Evolutionary conservation across 2,888 invertebrate genomes (phyloP), one percentile per base, ranked within the genome.

Genomic region (Apamea epomidion): DNA sequence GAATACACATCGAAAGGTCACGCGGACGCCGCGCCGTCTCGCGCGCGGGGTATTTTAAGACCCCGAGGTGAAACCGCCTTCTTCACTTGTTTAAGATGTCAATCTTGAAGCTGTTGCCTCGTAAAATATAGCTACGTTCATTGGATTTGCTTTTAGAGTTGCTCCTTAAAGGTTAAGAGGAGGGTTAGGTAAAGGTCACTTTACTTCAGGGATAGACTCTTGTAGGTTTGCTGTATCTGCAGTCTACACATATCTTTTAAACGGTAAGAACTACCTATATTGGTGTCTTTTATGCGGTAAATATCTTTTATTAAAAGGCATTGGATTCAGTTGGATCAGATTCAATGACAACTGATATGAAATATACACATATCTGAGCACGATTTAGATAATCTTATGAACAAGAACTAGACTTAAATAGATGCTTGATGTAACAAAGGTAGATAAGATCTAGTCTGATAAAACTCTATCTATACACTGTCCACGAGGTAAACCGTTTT

Each of bases 1-100:
- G 80, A 87, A 88, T 86, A 80, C 37, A 65, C 72, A 83, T 80
- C 16, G 71, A 82, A 90, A 92, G 93, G 91, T 90, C 91, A 86
- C 8, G 14, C 78, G 84, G 89, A 85, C 92, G 92, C 92, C 92
- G 90, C 77, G 92, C 92, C 32, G 92, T 92, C 92, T 91, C 90
- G 60, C 18, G 54, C 14, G 48, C 8, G 7, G n/a, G 16, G 58
- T 90, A 90, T 89, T 87, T 86, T 76, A 62, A 80, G 74, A 84
- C 76, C 80, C 75, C 69, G 70, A n/a, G 21, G 74, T 37, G 18
- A 25, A 51, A 73, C 29, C 81, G 69, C 73, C 82, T 78, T 64
- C 42, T 72, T 51, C 58, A 48, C 8, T 65, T 54, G 51, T 75
- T 67, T 37, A 37, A 51, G n/a, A 73, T 54, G 48, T 58, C 64